phyloP scores from a whole-genome alignment of 2,797 vertebrate genomes.

The Eleutherodactylus coqui region DNA sequence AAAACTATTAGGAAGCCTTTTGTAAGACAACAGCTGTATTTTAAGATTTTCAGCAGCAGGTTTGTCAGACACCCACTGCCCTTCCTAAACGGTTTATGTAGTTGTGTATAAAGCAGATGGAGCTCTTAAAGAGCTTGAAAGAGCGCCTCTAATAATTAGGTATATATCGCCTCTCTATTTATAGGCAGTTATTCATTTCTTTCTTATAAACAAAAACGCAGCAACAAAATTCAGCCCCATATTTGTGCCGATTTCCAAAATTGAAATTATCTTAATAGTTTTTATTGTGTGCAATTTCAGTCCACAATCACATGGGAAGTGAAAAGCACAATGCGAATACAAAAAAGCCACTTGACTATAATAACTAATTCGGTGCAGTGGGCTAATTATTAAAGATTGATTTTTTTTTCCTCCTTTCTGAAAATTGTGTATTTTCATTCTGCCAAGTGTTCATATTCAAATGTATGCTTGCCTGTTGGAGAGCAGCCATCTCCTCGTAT shows the following conservation, averaged over 20 bases:
- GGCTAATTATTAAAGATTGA: slow-evolving; percentile 54
- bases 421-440: slow-evolving; percentile 15
- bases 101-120: not conserved
- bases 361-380: slow-evolving; percentile 34
- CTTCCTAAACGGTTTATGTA: not conserved
- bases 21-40: not conserved
- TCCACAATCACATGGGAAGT: not conserved
- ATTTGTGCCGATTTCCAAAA: not conserved
- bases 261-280: not conserved
- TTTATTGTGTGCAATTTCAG: not conserved
- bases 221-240: not conserved
- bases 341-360: slow-evolving; percentile 36
- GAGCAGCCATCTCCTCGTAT: slow-evolving; percentile 23
- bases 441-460: slow-evolving; percentile 48
- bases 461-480: slow-evolving; percentile 39
- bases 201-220: not conserved
- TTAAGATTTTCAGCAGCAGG: not conserved
- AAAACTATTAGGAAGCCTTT: not conserved
- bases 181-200: not conserved
- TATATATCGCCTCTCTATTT: not conserved
- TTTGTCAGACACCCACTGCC: not conserved
- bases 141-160: not conserved
- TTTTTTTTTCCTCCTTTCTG: slow-evolving; percentile 40
- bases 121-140: not conserved
- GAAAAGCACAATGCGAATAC: slow-evolving; percentile 1